Base-by-base conservation (phyloP, 2,888 invertebrate species). In the Megastigmus dorsalis region DNA sequence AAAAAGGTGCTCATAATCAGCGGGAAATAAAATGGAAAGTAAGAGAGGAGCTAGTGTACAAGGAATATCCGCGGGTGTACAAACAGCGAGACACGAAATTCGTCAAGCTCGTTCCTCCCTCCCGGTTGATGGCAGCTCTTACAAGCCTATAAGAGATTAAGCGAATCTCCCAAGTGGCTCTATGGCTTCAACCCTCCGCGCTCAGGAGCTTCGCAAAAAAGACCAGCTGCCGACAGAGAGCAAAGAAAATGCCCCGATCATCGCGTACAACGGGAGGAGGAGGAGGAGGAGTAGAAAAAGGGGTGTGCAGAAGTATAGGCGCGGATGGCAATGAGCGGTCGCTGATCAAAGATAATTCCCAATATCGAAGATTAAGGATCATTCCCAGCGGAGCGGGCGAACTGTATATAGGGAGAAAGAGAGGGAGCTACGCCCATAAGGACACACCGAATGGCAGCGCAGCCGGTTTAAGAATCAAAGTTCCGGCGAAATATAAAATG, bases 401-500 rank as follows among this genome's bases (percentile, higher is more conserved):
- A n/a, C 84, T 79, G 80, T 76, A 68, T 80, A 80, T 82, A n/a
- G n/a, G n/a, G n/a, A n/a, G n/a, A n/a, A n/a, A n/a, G n/a, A n/a
- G n/a, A n/a, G n/a, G n/a, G n/a, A n/a, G n/a, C n/a, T n/a, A n/a
- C n/a, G n/a, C n/a, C n/a, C n/a, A n/a, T 50, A n/a, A 13, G 59
- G 33, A 33, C 50, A 23, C 28, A 20, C 68, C 6, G 52, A 15
- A n/a, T 5, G 38, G 15, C 38, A 52, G 48, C 30, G 28, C 79
- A 79, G n/a, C n/a, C n/a, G 80, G 79, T 83, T 82, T 80, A 78
- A 80, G 85, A 86, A 87, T 87, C 86, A 87, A 87, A 86, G 85
- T 82, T 84, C n/a, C 79, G 80, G 75, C 79, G 82, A 84, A 86
- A 87, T 87, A 87, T 86, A 87, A 87, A 87, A 87, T 87, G 87